Evolutionary conservation across 2,888 invertebrate genomes (phyloP).

Genomic region (Amitus sp.): DNA sequence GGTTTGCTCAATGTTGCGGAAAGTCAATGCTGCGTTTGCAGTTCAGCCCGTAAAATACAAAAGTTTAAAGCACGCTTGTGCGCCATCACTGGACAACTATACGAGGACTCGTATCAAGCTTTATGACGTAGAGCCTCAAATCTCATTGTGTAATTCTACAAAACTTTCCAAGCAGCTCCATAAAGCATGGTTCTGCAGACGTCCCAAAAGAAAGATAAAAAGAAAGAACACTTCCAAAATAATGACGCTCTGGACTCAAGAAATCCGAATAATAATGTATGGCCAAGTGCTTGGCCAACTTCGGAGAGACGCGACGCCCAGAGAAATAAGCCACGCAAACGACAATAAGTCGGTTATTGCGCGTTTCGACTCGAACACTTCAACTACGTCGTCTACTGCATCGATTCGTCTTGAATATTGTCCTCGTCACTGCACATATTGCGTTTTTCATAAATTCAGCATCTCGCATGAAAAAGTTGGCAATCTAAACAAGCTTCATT

Average conservation of each 20-base stretch:
- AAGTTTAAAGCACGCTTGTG: slow-evolving; percentile 1
- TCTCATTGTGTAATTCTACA: neutral
- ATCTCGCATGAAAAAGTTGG: neutral
- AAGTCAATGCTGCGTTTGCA: slow-evolving; percentile 1
- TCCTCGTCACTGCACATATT: neutral
- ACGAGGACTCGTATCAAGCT: too few species aligned
- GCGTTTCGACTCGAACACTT: neutral
- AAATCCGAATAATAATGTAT: neutral
- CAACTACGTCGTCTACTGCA: neutral
- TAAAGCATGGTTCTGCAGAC: neutral
- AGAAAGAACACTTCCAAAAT: neutral
- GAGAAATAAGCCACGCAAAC: neutral
- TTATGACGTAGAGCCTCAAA: too few species aligned
- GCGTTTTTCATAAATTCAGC: neutral
- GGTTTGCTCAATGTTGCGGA: neutral
- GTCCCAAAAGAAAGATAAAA: slow-evolving; percentile 1
- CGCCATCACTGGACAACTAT: neutral
- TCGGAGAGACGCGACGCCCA: neutral
- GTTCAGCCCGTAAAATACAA: neutral
- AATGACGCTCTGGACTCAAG: neutral
- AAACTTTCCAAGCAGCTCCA: neutral
- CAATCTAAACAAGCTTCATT: neutral
- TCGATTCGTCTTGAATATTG: neutral
- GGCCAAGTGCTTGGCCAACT: neutral
- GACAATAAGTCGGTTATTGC: neutral